Conservation (phyloP, 2,797 vertebrate genomes). For the Distichodus sexfasciatus region DNA sequence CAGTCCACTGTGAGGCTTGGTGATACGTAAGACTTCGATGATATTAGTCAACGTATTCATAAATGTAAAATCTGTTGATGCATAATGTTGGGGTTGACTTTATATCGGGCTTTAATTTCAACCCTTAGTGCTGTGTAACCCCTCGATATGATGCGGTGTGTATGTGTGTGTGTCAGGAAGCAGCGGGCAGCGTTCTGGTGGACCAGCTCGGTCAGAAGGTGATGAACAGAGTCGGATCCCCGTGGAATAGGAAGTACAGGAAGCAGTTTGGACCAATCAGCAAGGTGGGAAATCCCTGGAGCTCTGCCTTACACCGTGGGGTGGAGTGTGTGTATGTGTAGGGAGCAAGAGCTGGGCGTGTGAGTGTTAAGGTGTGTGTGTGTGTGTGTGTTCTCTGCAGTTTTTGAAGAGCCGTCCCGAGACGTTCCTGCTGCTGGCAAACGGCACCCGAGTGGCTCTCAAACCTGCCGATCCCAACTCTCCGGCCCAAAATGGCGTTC, state of each 20-base stretch:
- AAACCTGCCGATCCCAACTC: conserved; percentile 51
- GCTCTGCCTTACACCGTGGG: not conserved
- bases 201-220: conserved; percentile 92
- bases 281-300: conserved; percentile 77
- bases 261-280: conserved; percentile 84
- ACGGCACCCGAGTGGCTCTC: conserved; percentile 78
- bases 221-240: conserved; percentile 81
- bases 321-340: not conserved
- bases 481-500: not conserved
- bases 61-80: no score
- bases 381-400: conserved; percentile 59
- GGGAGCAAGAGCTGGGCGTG: no score
- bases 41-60: no score
- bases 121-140: no score
- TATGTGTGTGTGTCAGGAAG: conserved; percentile 61
- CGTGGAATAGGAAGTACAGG: conserved; percentile 92
- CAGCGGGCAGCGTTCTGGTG: conserved; percentile 72
- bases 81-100: no score
- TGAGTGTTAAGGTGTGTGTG: not conserved
- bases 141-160: no score
- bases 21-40: no score
- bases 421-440: conserved; percentile 81
- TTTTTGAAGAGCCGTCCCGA: conserved; percentile 86
- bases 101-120: no score
- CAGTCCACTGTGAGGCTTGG: not conserved